Conservation (phyloP, 2,113 vertebrate genomes). For the Antechinus stuartii region DNA sequence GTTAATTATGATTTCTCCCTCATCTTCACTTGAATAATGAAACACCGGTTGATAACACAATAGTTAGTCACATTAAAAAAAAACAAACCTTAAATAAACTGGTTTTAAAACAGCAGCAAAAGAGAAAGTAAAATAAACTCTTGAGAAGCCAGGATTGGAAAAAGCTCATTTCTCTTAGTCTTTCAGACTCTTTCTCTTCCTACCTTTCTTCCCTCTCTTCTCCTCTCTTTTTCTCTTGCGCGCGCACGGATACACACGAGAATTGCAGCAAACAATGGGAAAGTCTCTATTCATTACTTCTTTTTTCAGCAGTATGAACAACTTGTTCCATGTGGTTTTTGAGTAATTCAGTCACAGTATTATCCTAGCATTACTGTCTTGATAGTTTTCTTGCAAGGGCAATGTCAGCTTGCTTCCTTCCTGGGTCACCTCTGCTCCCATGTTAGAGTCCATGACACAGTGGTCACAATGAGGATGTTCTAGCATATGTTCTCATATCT, state of each 20-base stretch:
- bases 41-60: neutral
- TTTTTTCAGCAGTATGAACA: neutral
- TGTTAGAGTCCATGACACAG: neutral
- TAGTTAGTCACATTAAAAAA: neutral
- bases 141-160: neutral
- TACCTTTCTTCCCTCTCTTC: neutral
- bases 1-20: neutral
- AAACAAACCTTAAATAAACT: neutral
- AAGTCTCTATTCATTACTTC: neutral
- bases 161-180: neutral
- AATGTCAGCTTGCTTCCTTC: neutral
- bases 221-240: neutral
- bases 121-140: neutral
- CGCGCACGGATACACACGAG: too few relatives aligned
- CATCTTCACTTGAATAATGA: neutral
- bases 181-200: neutral
- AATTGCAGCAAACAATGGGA: neutral
- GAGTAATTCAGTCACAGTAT: neutral
- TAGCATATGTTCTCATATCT: neutral
- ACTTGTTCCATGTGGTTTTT: neutral
- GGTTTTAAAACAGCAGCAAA: neutral
- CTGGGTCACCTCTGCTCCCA: neutral
- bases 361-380: neutral
- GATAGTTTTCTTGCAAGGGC: neutral
- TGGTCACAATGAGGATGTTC: neutral